Conservation (phyloP, 2,888 invertebrate genomes). For the Stratiomys singularior region DNA sequence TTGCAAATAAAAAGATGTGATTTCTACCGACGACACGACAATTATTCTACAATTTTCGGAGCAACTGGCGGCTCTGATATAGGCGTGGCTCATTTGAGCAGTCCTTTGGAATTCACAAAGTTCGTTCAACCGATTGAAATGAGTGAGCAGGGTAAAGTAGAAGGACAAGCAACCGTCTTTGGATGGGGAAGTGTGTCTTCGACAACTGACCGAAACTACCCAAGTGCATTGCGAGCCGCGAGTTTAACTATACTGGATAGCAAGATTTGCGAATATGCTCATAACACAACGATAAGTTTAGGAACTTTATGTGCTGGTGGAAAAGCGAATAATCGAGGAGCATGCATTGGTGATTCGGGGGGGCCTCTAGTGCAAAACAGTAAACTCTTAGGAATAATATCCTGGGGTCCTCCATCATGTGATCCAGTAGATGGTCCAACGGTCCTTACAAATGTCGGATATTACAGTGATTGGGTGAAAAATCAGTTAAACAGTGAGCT, state of each 20-base stretch:
- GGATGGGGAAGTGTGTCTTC: conserved; percentile 52
- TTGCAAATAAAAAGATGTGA: conserved; percentile 41
- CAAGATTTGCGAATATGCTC: conserved; percentile 44
- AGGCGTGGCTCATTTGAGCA: conserved; percentile 48
- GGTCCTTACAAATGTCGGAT: conserved; percentile 60
- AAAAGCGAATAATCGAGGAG: conserved; percentile 46
- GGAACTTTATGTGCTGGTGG: conserved; percentile 51
- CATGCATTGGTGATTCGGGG: conserved; percentile 55
- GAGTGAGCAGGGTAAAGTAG: not conserved
- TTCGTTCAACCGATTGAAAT: conserved; percentile 46
- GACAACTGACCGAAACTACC: conserved; percentile 36
- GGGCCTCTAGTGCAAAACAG: conserved; percentile 51
- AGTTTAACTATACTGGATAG: conserved; percentile 47
- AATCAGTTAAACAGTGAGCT: conserved; percentile 3
- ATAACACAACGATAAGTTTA: conserved; percentile 40
- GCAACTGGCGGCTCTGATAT: conserved; percentile 51
- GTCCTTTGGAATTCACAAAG: conserved; percentile 47
- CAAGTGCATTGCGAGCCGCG: conserved; percentile 44
- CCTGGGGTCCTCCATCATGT: conserved; percentile 62
- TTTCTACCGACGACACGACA: conserved; percentile 36
- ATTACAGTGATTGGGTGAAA: conserved; percentile 57
- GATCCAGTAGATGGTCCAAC: conserved; percentile 57
- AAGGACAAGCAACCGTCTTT: conserved; percentile 45
- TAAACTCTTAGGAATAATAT: conserved; percentile 60
- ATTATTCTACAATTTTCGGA: conserved; percentile 34